Base-by-base conservation (phyloP, 2,797 vertebrate species). In the Pangasius krempfi region DNA sequence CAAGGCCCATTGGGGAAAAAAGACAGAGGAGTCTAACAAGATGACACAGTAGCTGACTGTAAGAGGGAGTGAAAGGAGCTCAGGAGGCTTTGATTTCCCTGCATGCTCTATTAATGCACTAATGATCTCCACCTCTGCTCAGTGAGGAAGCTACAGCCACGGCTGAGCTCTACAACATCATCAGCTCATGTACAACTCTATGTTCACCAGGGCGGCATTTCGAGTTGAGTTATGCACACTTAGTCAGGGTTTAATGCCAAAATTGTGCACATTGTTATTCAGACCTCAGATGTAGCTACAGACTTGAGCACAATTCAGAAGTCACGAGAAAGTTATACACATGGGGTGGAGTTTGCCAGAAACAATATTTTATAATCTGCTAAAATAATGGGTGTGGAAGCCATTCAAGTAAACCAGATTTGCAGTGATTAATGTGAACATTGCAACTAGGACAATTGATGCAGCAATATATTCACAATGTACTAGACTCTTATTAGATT, bases 71-170 rank as follows among this genome's bases (percentile, higher is more conserved):
- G 14, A 68, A 52, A 58, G 79, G 50, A 75, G 58, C 79, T 87
- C 68, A 66, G 78, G 68, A 83, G 56, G 68, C 70, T 89, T 87
- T 84, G 80, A 89, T 87, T 87, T 84, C 70, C 60, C 72, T 37
- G 27, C 85, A 89, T 78, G 85, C 58, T 83, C n/a, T 47, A 86
- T 50, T 89, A 86, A 86, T 89, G 85, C 70, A 60, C 80, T 89
- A 78, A 87, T 82, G 83, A 88, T 76, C 88, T 66, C 78, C 52
- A 54, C 72, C 72, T 72, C 58, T 64, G 40, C 50, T 73, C 62
- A 37, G 40, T 37, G 14, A 86, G 54, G 78, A 89, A 86, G 22
- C 75, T 73, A 64, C 64, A 54, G 78, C 83, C 52, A 79, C 50
- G 5, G 70, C 66, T 52, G 70, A 88, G 73, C 62, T 72, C 62